A percentile compares a stretch with the other conserved stretches of the same genome.
phyloP scores from a whole-genome alignment of 2,113 vertebrate genomes.

The Charina bottae region DNA sequence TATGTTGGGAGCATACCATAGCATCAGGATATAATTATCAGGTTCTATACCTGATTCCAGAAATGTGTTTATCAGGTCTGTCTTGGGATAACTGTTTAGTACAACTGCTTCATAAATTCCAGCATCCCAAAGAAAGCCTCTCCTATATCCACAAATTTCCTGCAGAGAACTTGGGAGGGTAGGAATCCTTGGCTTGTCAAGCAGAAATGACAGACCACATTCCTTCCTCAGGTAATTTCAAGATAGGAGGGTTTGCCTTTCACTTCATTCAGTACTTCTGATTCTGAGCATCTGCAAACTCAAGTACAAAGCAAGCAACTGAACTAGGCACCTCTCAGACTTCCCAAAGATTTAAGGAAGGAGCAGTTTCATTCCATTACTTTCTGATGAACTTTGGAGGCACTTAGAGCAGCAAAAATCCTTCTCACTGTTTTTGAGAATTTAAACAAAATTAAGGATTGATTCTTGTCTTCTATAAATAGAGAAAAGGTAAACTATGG shows the following conservation, averaged over 20 bases:
- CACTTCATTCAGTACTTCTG: not conserved
- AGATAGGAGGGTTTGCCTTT: not conserved
- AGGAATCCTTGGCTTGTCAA: not conserved
- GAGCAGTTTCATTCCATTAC: not conserved
- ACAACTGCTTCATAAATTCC: not conserved
- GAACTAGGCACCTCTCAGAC: not conserved
- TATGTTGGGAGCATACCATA: not conserved
- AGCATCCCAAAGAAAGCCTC: not conserved
- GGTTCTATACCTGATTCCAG: not conserved
- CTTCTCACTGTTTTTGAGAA: not conserved
- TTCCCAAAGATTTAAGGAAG: not conserved
- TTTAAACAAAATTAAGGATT: not conserved
- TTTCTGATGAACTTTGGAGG: not conserved
- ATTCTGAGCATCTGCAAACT: not conserved
- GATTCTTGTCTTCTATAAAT: not conserved
- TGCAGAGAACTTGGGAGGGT: not conserved
- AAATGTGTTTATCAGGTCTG: not conserved
- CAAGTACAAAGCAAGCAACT: not conserved
- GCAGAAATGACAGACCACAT: not conserved
- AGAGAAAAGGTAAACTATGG: not conserved
- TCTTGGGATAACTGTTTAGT: not conserved
- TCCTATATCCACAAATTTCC: not conserved
- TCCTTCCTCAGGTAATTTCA: not conserved
- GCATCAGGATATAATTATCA: not conserved
- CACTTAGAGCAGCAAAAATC: not conserved